These are phyloP conservation scores for Xylophagus ater DNA, from an alignment of 2,888 invertebrate genomes.

Conservation along the genomic window DNA sequence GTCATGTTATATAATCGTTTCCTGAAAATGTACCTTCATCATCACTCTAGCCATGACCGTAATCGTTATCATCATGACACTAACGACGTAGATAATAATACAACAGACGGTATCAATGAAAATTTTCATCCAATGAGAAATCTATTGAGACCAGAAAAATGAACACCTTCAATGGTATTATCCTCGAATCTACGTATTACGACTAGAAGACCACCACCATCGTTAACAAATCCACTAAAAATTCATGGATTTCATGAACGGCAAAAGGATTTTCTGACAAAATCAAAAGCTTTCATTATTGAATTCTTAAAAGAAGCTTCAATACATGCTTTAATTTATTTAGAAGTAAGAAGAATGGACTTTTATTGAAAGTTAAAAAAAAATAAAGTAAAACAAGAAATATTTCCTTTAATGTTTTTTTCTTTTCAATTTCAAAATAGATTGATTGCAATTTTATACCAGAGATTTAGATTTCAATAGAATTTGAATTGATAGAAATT, in stretches of 20 bases:
- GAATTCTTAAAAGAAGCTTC: slow-evolving; percentile 35
- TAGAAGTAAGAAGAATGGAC: slow-evolving; percentile 33
- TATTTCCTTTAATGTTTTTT: not conserved
- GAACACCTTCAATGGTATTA: no score
- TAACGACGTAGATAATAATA: no score
- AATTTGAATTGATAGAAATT: not conserved
- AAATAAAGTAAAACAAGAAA: not conserved
- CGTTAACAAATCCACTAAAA: no score
- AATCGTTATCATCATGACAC: not conserved
- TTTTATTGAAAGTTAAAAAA: slow-evolving; percentile 33
- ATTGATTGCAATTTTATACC: not conserved
- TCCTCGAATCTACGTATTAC: not conserved
- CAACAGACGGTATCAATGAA: not conserved
- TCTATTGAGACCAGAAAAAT: not conserved
- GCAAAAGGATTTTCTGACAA: slow-evolving; percentile 19
- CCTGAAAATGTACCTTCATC: slow-evolving; percentile 6
- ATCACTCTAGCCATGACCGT: not conserved
- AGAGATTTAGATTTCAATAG: not conserved
- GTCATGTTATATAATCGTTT: slow-evolving; percentile 19
- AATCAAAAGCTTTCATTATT: slow-evolving; percentile 29
- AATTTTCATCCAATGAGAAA: not conserved
- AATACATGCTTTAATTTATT: slow-evolving; percentile 37
- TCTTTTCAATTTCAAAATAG: no score
- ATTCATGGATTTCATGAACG: no score
- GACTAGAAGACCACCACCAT: not conserved